phyloP scores from a whole-genome alignment of 2,113 vertebrate species.

The Anolis sagrei region DNA sequence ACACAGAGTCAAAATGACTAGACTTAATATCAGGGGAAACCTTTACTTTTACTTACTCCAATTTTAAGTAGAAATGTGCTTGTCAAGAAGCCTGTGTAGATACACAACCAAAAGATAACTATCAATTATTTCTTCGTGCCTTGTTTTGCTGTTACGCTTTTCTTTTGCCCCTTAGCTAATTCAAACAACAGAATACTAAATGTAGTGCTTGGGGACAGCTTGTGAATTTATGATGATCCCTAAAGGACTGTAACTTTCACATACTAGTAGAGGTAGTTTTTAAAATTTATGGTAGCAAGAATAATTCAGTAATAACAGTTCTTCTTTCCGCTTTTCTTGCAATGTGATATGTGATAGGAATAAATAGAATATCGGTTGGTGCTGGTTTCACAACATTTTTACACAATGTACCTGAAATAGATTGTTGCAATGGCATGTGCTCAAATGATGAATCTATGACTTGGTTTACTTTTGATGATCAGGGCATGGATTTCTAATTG shows the following conservation, averaged over 20 bases:
- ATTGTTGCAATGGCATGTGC: constrained; percentile 8
- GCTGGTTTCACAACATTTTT: not conserved
- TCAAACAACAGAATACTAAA: constrained; percentile 38
- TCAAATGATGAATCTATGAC: not conserved
- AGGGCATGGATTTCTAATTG: not conserved
- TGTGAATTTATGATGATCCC: constrained; percentile 56
- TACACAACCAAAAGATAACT: not conserved
- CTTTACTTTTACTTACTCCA: too few relatives aligned
- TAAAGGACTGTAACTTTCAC: constrained; percentile 54
- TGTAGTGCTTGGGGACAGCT: constrained; percentile 42
- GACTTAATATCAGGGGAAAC: too few relatives aligned
- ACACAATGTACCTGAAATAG: not conserved
- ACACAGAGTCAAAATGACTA: too few relatives aligned
- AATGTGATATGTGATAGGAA: constrained; percentile 1
- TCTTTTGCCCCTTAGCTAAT: constrained; percentile 19
- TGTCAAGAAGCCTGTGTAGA: constrained; percentile 14
- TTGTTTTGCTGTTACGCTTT: not conserved
- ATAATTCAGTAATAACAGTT: constrained; percentile 45
- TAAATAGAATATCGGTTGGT: constrained; percentile 30
- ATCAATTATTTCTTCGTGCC: not conserved
- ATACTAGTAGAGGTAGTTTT: constrained; percentile 56
- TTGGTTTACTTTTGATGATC: not conserved
- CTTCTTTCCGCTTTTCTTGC: constrained; percentile 29
- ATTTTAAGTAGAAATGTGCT: constrained; percentile 39
- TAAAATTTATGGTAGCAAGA: constrained; percentile 58